Conservation (phyloP, 2,888 invertebrate genomes). For the Latrodectus elegans region DNA sequence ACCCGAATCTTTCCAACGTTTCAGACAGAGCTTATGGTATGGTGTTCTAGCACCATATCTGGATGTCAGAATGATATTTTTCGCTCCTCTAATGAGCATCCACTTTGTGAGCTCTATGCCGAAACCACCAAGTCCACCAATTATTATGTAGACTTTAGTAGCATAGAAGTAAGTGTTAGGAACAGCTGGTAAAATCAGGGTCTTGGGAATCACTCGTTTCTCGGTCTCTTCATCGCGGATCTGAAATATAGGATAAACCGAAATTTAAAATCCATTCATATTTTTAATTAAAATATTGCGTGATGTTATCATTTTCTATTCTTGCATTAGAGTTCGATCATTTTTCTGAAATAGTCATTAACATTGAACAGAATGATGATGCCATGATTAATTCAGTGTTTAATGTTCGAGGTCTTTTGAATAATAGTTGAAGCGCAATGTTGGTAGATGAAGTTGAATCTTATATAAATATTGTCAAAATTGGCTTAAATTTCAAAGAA, state of each 20-base stretch:
- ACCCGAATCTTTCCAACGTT: slow-evolving; percentile 81
- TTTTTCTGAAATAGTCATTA: no score
- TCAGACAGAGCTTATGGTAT: slow-evolving; percentile 90
- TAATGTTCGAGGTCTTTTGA: no score
- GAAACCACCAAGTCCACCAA: slow-evolving; percentile 94
- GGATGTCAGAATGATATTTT: slow-evolving; percentile 88
- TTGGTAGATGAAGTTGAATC: no score
- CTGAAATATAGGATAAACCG: slow-evolving; percentile 69
- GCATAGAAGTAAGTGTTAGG: slow-evolving; percentile 85
- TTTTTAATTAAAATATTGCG: no score
- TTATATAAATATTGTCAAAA: no score
- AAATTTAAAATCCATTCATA: no score
- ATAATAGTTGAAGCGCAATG: no score
- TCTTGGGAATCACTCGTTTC: slow-evolving; percentile 72
- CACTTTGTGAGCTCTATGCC: slow-evolving; percentile 94
- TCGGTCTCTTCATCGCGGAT: slow-evolving; percentile 86
- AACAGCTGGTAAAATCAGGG: slow-evolving; percentile 81
- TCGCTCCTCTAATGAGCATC: slow-evolving; percentile 91
- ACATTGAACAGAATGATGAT: no score
- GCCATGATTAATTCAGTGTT: no score
- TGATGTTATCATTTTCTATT: no score
- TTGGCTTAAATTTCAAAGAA: no score
- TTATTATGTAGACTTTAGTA: slow-evolving; percentile 77
- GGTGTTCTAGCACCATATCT: slow-evolving; percentile 92
- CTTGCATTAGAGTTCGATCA: no score